Evolutionary conservation across 2,888 invertebrate genomes (phyloP).

Genomic region (Geophilus truncorum): DNA sequence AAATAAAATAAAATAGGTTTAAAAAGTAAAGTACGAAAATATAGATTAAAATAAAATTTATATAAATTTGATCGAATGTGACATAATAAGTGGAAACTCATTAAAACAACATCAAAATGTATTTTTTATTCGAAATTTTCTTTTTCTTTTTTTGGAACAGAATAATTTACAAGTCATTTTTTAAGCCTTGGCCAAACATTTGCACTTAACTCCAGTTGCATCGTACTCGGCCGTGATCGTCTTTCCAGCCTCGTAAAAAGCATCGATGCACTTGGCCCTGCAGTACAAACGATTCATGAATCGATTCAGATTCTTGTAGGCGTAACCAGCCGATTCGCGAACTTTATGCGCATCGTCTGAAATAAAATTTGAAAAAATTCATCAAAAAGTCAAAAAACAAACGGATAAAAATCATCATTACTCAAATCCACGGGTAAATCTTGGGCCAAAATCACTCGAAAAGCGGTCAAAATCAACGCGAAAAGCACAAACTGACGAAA

Average conservation of each 20-base stretch:
- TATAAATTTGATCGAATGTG: no score
- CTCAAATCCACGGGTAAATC: no score
- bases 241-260: background rate
- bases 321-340: background rate
- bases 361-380: background rate
- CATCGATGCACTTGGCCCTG: background rate
- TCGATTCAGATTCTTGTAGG: background rate
- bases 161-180: no score
- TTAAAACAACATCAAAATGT: background rate
- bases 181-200: background rate
- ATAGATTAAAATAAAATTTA: no score
- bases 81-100: no score
- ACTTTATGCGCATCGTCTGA: background rate
- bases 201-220: background rate
- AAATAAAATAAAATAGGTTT: no score
- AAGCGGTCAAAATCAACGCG: no score
- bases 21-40: no score
- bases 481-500: no score
- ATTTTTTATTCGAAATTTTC: background rate
- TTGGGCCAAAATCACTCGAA: no score
- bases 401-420: no score
- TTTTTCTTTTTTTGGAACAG: background rate
- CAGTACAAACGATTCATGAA: conserved; percentile 7
- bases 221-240: background rate
- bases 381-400: background rate